Percentiles rank a stretch among this genome's conserved stretches.
Evolutionary conservation across 2,888 invertebrate genomes (phyloP).

Genomic region (Gandaritis pyraliata): DNA sequence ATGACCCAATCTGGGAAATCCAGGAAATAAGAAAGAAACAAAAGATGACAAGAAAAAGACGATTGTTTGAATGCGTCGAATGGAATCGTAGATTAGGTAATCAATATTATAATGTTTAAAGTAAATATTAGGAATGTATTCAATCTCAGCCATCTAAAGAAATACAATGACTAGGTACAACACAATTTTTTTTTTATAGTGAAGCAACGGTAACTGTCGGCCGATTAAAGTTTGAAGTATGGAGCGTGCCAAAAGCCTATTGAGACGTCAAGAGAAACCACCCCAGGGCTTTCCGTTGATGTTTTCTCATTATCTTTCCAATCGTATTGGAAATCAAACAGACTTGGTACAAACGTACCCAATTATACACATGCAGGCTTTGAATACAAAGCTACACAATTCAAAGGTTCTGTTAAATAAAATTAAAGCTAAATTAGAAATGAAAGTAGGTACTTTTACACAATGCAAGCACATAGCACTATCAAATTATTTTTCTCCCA

Average conservation of each 20-base stretch:
- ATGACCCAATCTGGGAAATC: too few relatives aligned
- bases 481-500: too few relatives aligned
- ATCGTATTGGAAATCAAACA: constrained; percentile 38
- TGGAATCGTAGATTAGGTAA: too few relatives aligned
- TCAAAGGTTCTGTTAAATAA: constrained; percentile 33
- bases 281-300: constrained; percentile 47
- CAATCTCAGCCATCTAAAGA: neutral
- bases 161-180: too few relatives aligned
- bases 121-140: too few relatives aligned
- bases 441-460: too few relatives aligned
- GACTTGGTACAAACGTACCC: constrained; percentile 29
- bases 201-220: constrained; percentile 4
- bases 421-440: neutral
- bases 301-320: constrained; percentile 59
- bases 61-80: too few relatives aligned
- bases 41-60: too few relatives aligned
- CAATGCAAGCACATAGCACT: too few relatives aligned
- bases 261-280: constrained; percentile 39
- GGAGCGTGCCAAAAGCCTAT: constrained; percentile 15
- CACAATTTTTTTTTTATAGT: too few relatives aligned
- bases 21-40: too few relatives aligned
- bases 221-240: constrained; percentile 6
- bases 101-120: too few relatives aligned
- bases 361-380: constrained; percentile 24
- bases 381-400: constrained; percentile 37